Percentiles rank a stretch among this genome's conserved stretches.
phyloP scores from a whole-genome alignment of 2,888 invertebrate species.

The Drosophila mimetica region DNA sequence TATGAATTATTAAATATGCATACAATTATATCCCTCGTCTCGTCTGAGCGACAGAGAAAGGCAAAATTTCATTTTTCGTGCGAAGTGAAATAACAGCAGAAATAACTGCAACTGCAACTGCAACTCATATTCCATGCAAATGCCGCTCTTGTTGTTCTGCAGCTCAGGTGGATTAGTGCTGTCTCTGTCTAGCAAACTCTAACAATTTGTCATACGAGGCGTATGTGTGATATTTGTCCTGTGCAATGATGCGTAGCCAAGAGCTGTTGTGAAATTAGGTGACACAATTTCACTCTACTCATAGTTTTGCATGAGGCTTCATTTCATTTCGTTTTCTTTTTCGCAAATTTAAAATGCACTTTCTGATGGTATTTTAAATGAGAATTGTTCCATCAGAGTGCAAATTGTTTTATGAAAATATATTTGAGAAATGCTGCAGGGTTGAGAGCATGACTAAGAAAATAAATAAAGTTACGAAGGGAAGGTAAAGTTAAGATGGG shows the following conservation, averaged over 20 bases:
- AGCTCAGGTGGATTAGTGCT: conserved; percentile 41
- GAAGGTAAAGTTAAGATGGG: not conserved
- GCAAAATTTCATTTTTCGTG: conserved; percentile 37
- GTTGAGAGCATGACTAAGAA: not conserved
- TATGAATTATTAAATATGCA: conserved; percentile 80
- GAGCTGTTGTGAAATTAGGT: conserved; percentile 71
- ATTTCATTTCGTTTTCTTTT: conserved; percentile 13
- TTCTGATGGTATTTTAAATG: conserved; percentile 67
- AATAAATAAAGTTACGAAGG: not conserved
- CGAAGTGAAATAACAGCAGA: conserved; percentile 19
- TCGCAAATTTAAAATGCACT: conserved; percentile 59
- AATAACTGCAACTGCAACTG: conserved; percentile 33
- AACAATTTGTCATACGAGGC: conserved; percentile 49
- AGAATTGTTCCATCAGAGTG: conserved; percentile 31
- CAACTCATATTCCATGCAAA: conserved; percentile 46
- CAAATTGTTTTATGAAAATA: conserved; percentile 26
- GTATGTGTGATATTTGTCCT: conserved; percentile 38
- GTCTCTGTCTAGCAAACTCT: conserved; percentile 13
- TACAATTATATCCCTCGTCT: conserved; percentile 69
- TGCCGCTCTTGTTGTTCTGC: conserved; percentile 14
- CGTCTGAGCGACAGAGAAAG: conserved; percentile 22
- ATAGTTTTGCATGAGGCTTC: conserved; percentile 40
- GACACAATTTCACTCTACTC: conserved; percentile 66
- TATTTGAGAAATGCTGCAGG: not conserved
- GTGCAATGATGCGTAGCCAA: conserved; percentile 60